Evolutionary conservation across 2,113 vertebrate genomes (phyloP), one percentile per base, ranked within the genome.

Genomic region (Zeus faber): DNA sequence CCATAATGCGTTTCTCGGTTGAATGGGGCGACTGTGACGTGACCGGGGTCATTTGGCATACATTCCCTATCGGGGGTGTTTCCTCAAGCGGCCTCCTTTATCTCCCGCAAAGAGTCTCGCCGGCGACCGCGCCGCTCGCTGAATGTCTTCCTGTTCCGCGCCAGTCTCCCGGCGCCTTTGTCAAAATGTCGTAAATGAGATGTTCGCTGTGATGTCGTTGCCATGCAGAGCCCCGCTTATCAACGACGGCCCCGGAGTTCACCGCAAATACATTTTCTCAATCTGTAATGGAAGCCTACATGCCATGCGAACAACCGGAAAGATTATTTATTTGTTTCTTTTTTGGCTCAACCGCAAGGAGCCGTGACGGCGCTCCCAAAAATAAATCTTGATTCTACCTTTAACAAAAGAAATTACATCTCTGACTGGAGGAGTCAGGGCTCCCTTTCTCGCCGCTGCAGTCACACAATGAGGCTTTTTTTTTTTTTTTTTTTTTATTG

Each of bases 391-490:
- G n/a, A n/a, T n/a, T n/a, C n/a, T n/a, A n/a, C n/a, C n/a, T n/a
- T n/a, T n/a, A n/a, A n/a, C n/a, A n/a, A n/a, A n/a, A n/a, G n/a
- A n/a, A n/a, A n/a, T n/a, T n/a, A n/a, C n/a, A n/a, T n/a, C n/a
- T n/a, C n/a, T n/a, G n/a, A n/a, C n/a, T n/a, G n/a, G n/a, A n/a
- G n/a, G n/a, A n/a, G n/a, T n/a, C n/a, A n/a, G n/a, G n/a, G n/a
- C n/a, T n/a, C n/a, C n/a, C n/a, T n/a, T n/a, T 54, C 21, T 68
- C 53, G 27, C 49, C 47, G 39, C 70, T 62, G 0, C 10, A 58
- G 58, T 69, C 69, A 87, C 79, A 80, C 62, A 65, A 58, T 71
- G 48, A 65, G 61, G 54, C 26, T 71, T 78, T 81, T 86, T 67
- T 78, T 67, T n/a, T n/a, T n/a, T n/a, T n/a, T n/a, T n/a, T n/a